Conservation (phyloP, 2,113 vertebrate species). For the Macquaria ambigua region DNA sequence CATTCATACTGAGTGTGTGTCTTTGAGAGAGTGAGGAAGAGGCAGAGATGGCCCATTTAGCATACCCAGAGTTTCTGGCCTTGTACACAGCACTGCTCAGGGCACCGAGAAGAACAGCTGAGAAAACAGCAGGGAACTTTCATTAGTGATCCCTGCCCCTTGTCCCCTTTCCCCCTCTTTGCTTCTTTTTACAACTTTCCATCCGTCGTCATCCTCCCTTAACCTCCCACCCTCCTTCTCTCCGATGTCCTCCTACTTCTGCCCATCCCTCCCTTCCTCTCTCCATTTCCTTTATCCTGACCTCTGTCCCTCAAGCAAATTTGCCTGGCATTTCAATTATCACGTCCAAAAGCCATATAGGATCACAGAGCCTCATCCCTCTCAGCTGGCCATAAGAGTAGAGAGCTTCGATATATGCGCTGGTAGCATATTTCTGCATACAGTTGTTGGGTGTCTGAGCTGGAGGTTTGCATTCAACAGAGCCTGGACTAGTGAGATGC, state of each 20-base stretch:
- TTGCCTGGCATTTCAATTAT: conserved; percentile 72
- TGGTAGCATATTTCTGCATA: not conserved
- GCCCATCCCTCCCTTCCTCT: conserved; percentile 41
- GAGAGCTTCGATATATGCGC: not conserved
- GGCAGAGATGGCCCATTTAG: conserved; percentile 40
- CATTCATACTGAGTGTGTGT: not conserved
- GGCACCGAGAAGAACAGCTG: conserved; percentile 64
- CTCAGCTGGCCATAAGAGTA: conserved; percentile 15
- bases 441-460: conserved; percentile 15
- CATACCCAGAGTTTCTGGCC: conserved; percentile 38
- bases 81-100: conserved; percentile 21
- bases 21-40: conserved; percentile 1
- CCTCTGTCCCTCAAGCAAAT: conserved; percentile 61
- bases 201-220: not conserved
- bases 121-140: conserved; percentile 73
- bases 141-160: conserved; percentile 57
- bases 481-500: not conserved
- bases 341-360: conserved; percentile 38
- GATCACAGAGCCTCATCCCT: conserved; percentile 50
- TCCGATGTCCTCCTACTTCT: conserved; percentile 20
- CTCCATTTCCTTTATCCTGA: conserved; percentile 59
- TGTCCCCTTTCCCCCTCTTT: conserved; percentile 34
- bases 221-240: not conserved
- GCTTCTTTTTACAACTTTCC: conserved; percentile 57
- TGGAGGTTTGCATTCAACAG: conserved; percentile 10